phyloP scores from a whole-genome alignment of 2,113 vertebrate species.

The Mormyrus lacerda region DNA sequence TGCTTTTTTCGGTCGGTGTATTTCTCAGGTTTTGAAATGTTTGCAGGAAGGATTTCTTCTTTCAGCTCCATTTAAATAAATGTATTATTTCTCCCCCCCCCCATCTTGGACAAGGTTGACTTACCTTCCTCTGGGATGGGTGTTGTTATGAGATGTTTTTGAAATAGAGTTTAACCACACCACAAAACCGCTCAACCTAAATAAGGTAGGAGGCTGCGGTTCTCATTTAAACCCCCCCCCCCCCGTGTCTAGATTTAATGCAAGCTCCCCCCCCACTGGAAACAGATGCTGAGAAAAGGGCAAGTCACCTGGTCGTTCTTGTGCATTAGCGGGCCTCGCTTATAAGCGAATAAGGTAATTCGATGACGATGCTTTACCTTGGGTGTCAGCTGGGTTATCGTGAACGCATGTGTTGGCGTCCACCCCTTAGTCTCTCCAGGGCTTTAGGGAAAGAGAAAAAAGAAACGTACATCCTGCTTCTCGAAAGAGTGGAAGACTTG shows the following conservation, averaged over 20 bases:
- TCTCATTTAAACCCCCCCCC: neutral
- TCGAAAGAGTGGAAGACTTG: neutral
- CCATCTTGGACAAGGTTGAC: neutral
- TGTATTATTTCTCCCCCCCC: constrained; percentile 11
- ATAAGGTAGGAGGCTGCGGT: constrained; percentile 1
- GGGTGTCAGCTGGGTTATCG: constrained; percentile 11
- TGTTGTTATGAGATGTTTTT: constrained; percentile 9
- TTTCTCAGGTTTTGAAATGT: constrained; percentile 25
- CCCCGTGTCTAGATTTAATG: neutral
- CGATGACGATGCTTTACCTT: neutral
- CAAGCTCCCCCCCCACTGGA: constrained; percentile 10
- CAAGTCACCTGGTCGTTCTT: neutral
- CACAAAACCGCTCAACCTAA: neutral
- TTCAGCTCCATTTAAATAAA: constrained; percentile 24
- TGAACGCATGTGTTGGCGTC: neutral
- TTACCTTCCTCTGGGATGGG: constrained; percentile 9
- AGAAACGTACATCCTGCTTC: neutral
- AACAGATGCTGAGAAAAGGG: neutral
- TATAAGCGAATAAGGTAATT: neutral
- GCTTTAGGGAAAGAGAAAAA: neutral
- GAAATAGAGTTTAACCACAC: neutral
- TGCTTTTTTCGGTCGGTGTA: constrained; percentile 13
- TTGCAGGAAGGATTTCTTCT: constrained; percentile 27
- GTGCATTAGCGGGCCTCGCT: neutral
- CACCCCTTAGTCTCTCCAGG: neutral